Base-by-base conservation (phyloP, 2,797 vertebrate genomes). In the Malacoraja senta region DNA sequence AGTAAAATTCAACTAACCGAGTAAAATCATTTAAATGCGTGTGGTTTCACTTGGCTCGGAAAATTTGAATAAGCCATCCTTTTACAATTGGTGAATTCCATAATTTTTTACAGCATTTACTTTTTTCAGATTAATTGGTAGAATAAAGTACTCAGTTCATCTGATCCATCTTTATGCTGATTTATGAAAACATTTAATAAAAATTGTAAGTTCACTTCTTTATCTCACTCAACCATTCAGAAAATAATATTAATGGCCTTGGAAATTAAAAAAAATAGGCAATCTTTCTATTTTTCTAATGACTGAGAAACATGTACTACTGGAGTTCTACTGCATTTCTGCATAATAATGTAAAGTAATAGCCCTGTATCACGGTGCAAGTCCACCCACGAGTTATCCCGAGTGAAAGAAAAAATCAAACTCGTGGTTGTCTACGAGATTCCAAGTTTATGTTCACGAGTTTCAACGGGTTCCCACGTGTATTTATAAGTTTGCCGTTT, bases 241-340 rank as follows among this genome's bases (percentile, higher is more conserved):
- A 35, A 68, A 68, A 63, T 88, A 44, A 88, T 88, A 88, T 88
- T 88, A 35, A 88, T 88, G 84, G 7, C 8, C 84, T 88, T 88
- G 63, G 83, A n/a, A 88, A 65, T 24, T 4, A 53, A 61, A 29
- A 29, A 84, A 21, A 88, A 88, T 35, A 0, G n/a, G 19, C 17
- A 21, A 19, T 32, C 8, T 21, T 68, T 35, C 35, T 24, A 91
- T 71, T 91, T 91, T 32, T 72, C 32, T 71, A 91, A 72, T 38
- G 74, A 91, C 13, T 44, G 90, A 44, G 71, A 74, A 91, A 91
- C 8, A 10, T 53, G 10, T 15, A 38, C 68, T 29, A 53, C 24
- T 92, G 71, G 71, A 74, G 13, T 74, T 58, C 68, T 76, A 29
- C 76, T 92, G 15, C 24, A 53, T 24, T 29, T 53, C 24, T n/a